Base-by-base conservation (phyloP, 2,888 invertebrate genomes). In the Clanis bilineata region DNA sequence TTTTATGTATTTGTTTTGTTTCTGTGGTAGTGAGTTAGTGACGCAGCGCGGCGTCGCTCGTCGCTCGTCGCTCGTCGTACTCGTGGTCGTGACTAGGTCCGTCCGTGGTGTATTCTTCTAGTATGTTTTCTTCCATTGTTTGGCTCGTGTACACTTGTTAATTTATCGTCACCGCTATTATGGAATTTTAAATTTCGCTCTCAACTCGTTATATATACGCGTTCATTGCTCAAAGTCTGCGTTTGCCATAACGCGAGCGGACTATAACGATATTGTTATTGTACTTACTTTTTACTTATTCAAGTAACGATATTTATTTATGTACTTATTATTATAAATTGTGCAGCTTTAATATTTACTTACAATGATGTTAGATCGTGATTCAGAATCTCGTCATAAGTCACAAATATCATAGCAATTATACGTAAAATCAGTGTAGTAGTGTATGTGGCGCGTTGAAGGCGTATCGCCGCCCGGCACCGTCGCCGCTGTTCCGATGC, bases 351-450 rank as follows among this genome's bases (percentile, higher is more conserved):
- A 92, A 92, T 91, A 86, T 90, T 88, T 88, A 89, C 89, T 89
- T 91, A 90, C 90, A 90, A 88, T 88, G 88, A 89, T 89, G 83
- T 90, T 91, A 91, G 90, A 85, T 88, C 91, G 91, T 91, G 91
- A 90, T 92, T 91, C 88, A 87, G 91, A 91, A 91, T 92, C 92
- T 91, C 90, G 91, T 91, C 89, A 88, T 90, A 90, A 90, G 91
- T 92, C 91, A 91, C 92, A 92, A 91, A 86, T 74, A 86, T 89
- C 86, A 88, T 90, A 92, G 91, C 88, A 89, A 90, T 71, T 83
- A 83, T 82, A 83, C 80, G 82, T 86, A 82, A 80, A 83, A 45
- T 74, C 87, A 85, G 86, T 82, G 72, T 85, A 84, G 83, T 83
- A 83, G 81, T 76, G 80, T 78, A 77, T 74, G 71, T 78, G 74